Evolutionary conservation across 1,140 invertebrate species (phyloP).

Genomic region (Bombus sylvicola): DNA sequence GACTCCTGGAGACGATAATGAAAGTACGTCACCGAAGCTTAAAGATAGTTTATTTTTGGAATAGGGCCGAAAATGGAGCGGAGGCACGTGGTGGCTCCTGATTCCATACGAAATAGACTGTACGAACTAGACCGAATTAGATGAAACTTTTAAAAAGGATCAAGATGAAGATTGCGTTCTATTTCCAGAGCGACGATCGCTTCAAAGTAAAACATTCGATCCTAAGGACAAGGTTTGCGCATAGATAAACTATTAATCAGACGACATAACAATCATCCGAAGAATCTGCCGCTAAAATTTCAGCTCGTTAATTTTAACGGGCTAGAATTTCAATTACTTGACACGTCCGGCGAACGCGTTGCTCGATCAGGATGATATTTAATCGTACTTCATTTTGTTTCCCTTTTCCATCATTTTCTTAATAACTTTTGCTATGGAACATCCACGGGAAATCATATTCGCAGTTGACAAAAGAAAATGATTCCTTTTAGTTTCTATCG

Average conservation of each 20-base stretch:
- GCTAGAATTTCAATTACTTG: neutral
- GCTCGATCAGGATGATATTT: too few relatives aligned
- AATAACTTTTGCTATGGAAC: too few relatives aligned
- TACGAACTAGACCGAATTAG: slow-evolving; percentile 56
- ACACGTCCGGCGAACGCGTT: neutral
- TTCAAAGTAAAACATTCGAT: slow-evolving; percentile 43
- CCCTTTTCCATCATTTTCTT: too few relatives aligned
- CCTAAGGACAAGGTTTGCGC: slow-evolving; percentile 42
- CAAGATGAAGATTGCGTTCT: slow-evolving; percentile 52
- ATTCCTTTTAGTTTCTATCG: too few relatives aligned
- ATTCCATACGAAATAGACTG: slow-evolving; percentile 49
- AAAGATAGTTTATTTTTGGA: slow-evolving; percentile 49
- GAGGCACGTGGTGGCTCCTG: slow-evolving; percentile 27
- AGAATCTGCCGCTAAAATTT: neutral
- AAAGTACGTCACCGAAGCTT: slow-evolving; percentile 1
- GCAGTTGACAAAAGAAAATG: neutral
- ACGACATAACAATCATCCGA: neutral
- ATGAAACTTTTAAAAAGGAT: slow-evolving; percentile 64
- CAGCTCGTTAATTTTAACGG: neutral
- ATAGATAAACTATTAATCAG: slow-evolving; percentile 38
- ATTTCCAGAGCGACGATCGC: slow-evolving; percentile 42
- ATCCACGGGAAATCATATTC: too few relatives aligned
- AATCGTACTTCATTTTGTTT: too few relatives aligned
- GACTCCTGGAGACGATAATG: neutral
- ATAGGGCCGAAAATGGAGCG: slow-evolving; percentile 39